These are phyloP conservation scores for Platerodrilus igneus DNA, from an alignment of 2,888 invertebrate species.

Conservation along the genomic window DNA sequence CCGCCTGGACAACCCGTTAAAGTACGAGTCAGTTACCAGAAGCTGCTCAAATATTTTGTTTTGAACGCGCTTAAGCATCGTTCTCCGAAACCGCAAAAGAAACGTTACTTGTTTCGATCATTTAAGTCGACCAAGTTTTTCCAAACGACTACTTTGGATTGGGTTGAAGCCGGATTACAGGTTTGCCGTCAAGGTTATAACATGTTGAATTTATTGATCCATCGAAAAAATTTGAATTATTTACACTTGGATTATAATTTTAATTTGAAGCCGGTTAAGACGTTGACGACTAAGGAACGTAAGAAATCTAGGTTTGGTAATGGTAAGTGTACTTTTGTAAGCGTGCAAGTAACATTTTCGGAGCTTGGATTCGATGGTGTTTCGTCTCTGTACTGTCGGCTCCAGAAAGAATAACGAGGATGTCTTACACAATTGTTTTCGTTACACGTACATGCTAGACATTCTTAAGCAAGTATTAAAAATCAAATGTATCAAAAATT, in stretches of 20 bases:
- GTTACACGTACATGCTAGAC: no score
- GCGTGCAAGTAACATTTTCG: conserved; percentile 6
- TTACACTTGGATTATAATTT: conserved; percentile 99
- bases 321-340: conserved; percentile 53
- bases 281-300: conserved; percentile 97
- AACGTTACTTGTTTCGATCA: conserved; percentile 94
- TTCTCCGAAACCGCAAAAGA: conserved; percentile 98
- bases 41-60: conserved; percentile 96
- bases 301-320: conserved; percentile 97
- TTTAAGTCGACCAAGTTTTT: conserved; percentile 99
- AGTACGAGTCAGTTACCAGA: conserved; percentile 98
- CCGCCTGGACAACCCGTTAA: conserved; percentile 97
- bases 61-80: conserved; percentile 96
- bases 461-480: no score
- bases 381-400: background rate
- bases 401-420: no score
- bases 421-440: no score
- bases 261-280: conserved; percentile 99
- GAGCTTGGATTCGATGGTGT: conserved; percentile 8
- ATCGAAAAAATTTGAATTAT: conserved; percentile 98
- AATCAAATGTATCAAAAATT: no score
- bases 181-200: conserved; percentile 99
- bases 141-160: conserved; percentile 98
- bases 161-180: conserved; percentile 99
- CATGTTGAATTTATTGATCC: conserved; percentile 97